Percentiles rank a stretch among this genome's conserved stretches.
Conservation (phyloP, 2,113 vertebrate species). For the Gobiocypris rarus region DNA sequence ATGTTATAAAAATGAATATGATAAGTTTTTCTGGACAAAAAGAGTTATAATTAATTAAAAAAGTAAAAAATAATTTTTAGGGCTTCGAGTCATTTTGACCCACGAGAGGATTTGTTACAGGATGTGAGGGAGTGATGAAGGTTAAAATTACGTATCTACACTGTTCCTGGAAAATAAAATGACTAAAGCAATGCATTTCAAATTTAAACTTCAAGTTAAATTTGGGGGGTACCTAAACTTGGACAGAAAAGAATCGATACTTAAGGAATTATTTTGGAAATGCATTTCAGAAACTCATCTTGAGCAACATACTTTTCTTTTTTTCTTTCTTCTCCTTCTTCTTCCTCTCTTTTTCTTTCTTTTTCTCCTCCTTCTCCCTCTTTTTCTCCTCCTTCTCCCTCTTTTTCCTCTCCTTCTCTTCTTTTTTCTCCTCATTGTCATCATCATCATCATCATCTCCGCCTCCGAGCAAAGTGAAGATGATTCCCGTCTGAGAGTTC, state of each 20-base stretch:
- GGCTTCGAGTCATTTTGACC: too few species aligned
- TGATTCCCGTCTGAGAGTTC: constrained; percentile 98
- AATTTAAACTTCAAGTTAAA: not conserved
- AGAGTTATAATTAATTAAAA: too few species aligned
- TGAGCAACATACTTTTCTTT: constrained; percentile 67
- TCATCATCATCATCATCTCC: constrained; percentile 85
- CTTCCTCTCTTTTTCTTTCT: constrained; percentile 63
- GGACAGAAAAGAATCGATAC: not conserved
- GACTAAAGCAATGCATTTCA: not conserved
- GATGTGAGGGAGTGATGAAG: too few species aligned
- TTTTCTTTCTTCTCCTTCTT: constrained; percentile 60
- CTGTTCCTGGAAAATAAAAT: not conserved
- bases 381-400: constrained; percentile 57
- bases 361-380: constrained; percentile 58
- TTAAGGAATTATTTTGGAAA: not conserved
- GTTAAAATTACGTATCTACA: not conserved
- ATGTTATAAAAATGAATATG: too few species aligned
- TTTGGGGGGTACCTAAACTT: not conserved
- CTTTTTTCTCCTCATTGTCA: constrained; percentile 79
- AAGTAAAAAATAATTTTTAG: too few species aligned
- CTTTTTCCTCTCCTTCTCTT: constrained; percentile 61
- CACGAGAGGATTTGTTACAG: too few species aligned
- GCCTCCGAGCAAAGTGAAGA: constrained; percentile 92
- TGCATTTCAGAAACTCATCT: not conserved
- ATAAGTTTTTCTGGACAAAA: too few species aligned